Evolutionary conservation across 2,113 vertebrate species (phyloP).

Genomic region (Numida meleagris): DNA sequence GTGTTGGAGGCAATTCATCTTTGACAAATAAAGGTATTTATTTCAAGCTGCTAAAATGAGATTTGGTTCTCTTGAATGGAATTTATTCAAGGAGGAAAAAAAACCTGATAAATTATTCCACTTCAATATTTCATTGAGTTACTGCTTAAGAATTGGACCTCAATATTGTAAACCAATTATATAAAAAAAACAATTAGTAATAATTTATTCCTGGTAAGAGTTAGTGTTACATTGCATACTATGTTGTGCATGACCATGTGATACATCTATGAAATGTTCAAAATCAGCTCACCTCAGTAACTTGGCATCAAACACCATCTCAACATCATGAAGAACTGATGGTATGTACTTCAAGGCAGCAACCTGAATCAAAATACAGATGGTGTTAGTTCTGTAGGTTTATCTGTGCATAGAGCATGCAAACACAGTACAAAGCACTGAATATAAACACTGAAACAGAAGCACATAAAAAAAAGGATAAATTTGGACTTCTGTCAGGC

Average conservation of each 20-base stretch:
- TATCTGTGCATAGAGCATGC: neutral
- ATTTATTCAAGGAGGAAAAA: neutral
- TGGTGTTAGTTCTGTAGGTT: neutral
- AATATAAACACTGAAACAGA: neutral
- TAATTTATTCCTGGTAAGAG: neutral
- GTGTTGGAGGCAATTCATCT: neutral
- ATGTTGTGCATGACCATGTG: too few relatives aligned
- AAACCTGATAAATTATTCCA: neutral
- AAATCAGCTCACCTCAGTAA: slow-evolving; percentile 87
- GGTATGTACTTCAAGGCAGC: slow-evolving; percentile 97
- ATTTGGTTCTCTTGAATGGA: neutral
- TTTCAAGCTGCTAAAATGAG: neutral
- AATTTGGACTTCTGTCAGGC: neutral
- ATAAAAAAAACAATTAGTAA: neutral
- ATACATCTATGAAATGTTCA: neutral
- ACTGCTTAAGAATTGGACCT: neutral
- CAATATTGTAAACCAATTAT: neutral
- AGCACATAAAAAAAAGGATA: neutral
- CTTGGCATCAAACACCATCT: slow-evolving; percentile 92
- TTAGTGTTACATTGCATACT: neutral
- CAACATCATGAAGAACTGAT: slow-evolving; percentile 94
- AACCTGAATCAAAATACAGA: slow-evolving; percentile 79
- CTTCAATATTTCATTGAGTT: neutral
- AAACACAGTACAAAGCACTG: neutral
- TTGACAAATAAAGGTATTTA: neutral